Percentiles rank a stretch among this genome's conserved stretches.
Conservation (phyloP, 2,888 invertebrate species). For the Chromoteleia sp. region DNA sequence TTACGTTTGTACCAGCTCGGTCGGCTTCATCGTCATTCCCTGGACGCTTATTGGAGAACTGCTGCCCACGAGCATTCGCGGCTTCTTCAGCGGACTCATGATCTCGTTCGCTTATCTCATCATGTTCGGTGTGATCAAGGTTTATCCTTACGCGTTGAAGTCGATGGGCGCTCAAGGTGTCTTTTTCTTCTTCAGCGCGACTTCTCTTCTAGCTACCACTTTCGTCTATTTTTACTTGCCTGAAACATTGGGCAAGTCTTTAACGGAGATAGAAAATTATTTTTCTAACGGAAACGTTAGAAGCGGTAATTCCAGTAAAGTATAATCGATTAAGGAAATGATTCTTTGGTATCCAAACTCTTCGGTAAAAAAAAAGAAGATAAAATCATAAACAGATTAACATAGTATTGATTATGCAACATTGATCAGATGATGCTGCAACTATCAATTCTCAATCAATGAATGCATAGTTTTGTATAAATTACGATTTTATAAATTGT, state of each 20-base stretch:
- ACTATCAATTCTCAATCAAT: too few species aligned
- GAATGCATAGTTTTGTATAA: too few species aligned
- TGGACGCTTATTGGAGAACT: slow-evolving; percentile 87
- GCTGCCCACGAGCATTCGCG: slow-evolving; percentile 86
- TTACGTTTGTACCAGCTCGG: slow-evolving; percentile 86
- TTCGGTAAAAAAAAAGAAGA: too few species aligned
- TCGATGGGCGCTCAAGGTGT: slow-evolving; percentile 83
- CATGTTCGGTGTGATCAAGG: slow-evolving; percentile 86
- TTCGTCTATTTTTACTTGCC: slow-evolving; percentile 86
- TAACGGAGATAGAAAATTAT: slow-evolving; percentile 86
- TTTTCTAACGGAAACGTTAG: slow-evolving; percentile 75
- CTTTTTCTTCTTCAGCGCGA: slow-evolving; percentile 85
- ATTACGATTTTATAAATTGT: too few species aligned
- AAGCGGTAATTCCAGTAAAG: background rate
- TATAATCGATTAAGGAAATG: background rate
- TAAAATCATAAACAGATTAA: too few species aligned
- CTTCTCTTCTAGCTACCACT: slow-evolving; percentile 84
- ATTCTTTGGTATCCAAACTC: too few species aligned
- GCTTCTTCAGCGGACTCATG: slow-evolving; percentile 85
- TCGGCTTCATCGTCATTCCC: slow-evolving; percentile 87
- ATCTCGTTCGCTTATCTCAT: slow-evolving; percentile 86
- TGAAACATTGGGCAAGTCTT: slow-evolving; percentile 87
- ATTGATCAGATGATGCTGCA: too few species aligned
- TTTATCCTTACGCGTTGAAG: slow-evolving; percentile 85
- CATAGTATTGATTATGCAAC: too few species aligned